Evolutionary conservation across 1,140 invertebrate species (phyloP), one percentile per base, ranked within the genome.

Genomic region (Magallana gigas): DNA sequence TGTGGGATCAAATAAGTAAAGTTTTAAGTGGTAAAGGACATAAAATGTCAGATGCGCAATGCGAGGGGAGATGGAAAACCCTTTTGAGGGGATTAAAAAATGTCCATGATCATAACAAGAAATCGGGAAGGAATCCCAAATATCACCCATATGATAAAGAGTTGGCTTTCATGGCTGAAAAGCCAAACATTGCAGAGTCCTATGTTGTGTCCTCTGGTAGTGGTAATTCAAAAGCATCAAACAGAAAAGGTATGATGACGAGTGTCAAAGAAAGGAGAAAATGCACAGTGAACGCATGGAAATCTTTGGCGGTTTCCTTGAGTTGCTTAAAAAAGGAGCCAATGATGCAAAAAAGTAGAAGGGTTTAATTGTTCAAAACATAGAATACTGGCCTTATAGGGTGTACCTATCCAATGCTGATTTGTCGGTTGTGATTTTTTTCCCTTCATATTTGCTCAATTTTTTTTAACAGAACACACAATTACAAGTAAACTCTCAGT

Each of bases 241-340:
- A n/a, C n/a, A n/a, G n/a, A n/a, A n/a, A n/a, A n/a, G n/a, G n/a
- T n/a, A n/a, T n/a, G n/a, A n/a, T n/a, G n/a, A n/a, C n/a, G n/a
- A n/a, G n/a, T n/a, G n/a, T n/a, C n/a, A n/a, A n/a, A n/a, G 59
- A 60, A 60, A 60, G 59, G 59, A 60, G 59, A 60, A 60, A 60
- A 60, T 60, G 59, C 59, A 60, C 16, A 60, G 3, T 60, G 59
- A 60, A 60, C 59, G 59, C 59, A 60, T 60, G 59, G 59, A 60
- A 60, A 60, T 60, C 59, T 60, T 60, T 60, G 59, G 59, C 59
- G 59, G 59, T 12, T 60, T 60, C 16, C 59, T 60, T 60, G 59
- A 60, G 59, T 60, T 60, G 59, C 59, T 60, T 60, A 60, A 60
- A 60, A 60, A 60, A 60, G 59, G 59, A 60, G 59, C 59, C 59